phyloP scores from a whole-genome alignment of 1,140 invertebrate species.

The Eriosoma lanigerum region DNA sequence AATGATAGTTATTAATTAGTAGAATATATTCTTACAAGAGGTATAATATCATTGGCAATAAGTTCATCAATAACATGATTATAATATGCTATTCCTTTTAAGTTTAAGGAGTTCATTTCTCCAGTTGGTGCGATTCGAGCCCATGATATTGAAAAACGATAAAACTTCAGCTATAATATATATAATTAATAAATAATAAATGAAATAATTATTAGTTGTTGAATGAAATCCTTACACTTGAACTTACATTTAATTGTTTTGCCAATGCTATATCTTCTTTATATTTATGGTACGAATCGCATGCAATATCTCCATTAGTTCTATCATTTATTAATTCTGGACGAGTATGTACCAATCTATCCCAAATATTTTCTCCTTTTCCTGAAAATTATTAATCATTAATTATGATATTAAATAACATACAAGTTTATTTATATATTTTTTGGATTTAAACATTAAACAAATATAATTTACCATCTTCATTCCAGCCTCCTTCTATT shows the following conservation, averaged over 20 bases:
- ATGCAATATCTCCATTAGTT: slow-evolving; percentile 64
- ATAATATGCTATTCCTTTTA: slow-evolving; percentile 68
- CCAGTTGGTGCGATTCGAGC: slow-evolving; percentile 68
- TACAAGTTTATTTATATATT: no score
- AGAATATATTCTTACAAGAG: slow-evolving; percentile 59
- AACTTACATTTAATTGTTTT: slow-evolving; percentile 60
- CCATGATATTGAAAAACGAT: slow-evolving; percentile 75
- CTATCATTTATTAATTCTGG: slow-evolving; percentile 62
- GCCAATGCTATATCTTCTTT: slow-evolving; percentile 62
- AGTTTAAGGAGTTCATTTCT: slow-evolving; percentile 64
- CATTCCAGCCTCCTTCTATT: slow-evolving; percentile 73
- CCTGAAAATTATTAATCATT: slow-evolving; percentile 53
- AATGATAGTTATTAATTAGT: no score
- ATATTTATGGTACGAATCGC: slow-evolving; percentile 65
- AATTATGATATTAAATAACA: no score
- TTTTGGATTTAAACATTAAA: no score
- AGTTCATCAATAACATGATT: slow-evolving; percentile 67
- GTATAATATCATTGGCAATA: slow-evolving; percentile 61
- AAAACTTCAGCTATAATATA: slow-evolving; percentile 60
- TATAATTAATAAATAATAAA: not conserved
- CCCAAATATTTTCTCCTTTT: slow-evolving; percentile 58
- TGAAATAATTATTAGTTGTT: no score
- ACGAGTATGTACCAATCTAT: slow-evolving; percentile 56
- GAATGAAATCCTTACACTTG: not conserved
- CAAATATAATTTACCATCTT: slow-evolving; percentile 62